Base-by-base conservation (phyloP, 2,113 vertebrate species). In the Speoplatyrhinus poulsoni region DNA sequence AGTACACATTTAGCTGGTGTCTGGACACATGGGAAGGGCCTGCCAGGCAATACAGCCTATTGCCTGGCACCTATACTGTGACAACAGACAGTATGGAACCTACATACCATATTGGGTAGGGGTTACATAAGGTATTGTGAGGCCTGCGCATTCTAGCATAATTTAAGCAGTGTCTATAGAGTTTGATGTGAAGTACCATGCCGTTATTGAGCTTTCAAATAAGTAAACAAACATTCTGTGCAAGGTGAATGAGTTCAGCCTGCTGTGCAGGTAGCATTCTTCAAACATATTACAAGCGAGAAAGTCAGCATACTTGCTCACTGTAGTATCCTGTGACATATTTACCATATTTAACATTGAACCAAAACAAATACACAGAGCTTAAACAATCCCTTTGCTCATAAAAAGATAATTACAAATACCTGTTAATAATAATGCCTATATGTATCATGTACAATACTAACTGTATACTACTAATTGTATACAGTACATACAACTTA, bases 181-280 rank as follows among this genome's bases (percentile, higher is more conserved):
- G 6, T 12, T 46, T 1, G 41, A n/a, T 46, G 32, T 46, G 15
- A 33, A n/a, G 1, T 46, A 46, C 9, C 3, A 8, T n/a, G 41
- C 72, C 57, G 63, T 65, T 79, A 69, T 69, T 65, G n/a, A 46
- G 1, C 73, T 79, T 76, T 16, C 55, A 15, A 81, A 83, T 60
- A 60, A 70, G 76, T 16, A 17, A 62, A 56, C 0, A 57, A 59
- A 58, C 72, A 85, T 80, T 85, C 88, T 85, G 73, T 41, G 67
- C 66, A 72, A 75, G 82, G 75, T 81, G 0, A 46, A 26, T 0
- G 73, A 77, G 70, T 72, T 52, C 73, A 82, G 86, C 75, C 76
- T 91, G 86, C 89, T 89, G 88, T 90, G 88, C 85, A 81, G 82
- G 82, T 73, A 77, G 70, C 70, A 83, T 83, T 92, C 89, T 82